Conservation (phyloP, 1,140 invertebrate genomes). For the Ostrea edulis region DNA sequence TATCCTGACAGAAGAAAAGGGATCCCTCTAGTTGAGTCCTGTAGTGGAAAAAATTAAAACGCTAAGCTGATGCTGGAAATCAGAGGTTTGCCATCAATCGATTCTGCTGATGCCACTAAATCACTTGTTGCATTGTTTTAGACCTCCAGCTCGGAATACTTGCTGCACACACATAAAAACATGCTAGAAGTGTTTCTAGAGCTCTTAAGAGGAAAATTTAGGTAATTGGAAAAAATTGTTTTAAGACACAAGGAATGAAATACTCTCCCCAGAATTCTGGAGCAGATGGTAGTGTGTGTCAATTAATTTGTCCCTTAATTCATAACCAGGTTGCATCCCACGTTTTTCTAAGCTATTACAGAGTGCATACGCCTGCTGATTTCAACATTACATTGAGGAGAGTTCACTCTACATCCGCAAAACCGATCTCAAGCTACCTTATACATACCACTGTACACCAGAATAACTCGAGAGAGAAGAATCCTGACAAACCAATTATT, state of each 20-base stretch:
- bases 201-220: constrained; percentile 18
- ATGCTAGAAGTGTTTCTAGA: neutral
- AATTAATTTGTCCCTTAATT: no score
- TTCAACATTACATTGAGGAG: no score
- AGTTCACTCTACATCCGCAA: no score
- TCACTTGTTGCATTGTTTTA: neutral
- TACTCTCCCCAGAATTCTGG: neutral
- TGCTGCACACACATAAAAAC: neutral
- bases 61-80: neutral
- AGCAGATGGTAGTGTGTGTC: neutral
- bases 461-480: no score
- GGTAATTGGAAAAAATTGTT: constrained; percentile 8
- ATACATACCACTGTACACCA: no score
- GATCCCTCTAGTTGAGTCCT: neutral
- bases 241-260: neutral
- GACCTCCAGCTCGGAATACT: neutral
- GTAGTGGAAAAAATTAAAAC: neutral
- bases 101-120: neutral
- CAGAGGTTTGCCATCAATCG: neutral
- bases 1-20: neutral
- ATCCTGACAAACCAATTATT: no score
- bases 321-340: no score
- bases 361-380: no score
- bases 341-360: no score
- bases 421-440: no score